These are phyloP conservation scores for Dreissena rostriformis DNA, from an alignment of 1,140 invertebrate genomes.

Conservation along the genomic window DNA sequence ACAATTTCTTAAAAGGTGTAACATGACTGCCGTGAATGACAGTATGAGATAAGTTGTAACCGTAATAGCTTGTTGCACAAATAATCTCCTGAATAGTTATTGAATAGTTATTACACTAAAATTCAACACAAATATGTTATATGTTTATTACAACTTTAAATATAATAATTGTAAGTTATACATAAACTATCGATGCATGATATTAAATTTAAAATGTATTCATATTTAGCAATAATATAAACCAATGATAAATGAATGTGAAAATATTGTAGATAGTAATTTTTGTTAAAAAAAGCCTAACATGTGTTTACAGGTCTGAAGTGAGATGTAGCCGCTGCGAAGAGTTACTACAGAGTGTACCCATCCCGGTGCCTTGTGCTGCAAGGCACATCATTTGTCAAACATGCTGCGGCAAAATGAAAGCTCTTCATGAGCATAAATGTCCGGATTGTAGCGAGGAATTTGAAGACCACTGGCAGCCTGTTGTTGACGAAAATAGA, in stretches of 20 bases:
- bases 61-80: neutral
- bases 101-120: neutral
- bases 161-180: neutral
- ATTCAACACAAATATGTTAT: neutral
- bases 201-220: neutral
- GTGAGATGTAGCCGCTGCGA: constrained; percentile 28
- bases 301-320: neutral
- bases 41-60: constrained; percentile 44
- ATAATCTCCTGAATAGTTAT: neutral
- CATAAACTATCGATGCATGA: neutral
- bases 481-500: constrained; percentile 1
- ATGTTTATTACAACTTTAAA: neutral
- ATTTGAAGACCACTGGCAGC: constrained; percentile 3
- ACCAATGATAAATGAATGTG: neutral
- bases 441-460: constrained; percentile 11
- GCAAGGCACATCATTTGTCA: constrained; percentile 19
- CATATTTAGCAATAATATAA: neutral
- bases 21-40: constrained; percentile 56
- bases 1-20: constrained; percentile 60
- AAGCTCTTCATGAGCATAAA: constrained; percentile 1
- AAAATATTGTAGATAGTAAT: neutral
- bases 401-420: constrained; percentile 19
- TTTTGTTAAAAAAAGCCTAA: neutral
- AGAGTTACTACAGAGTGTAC: constrained; percentile 24
- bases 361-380: constrained; percentile 19